phyloP scores from a whole-genome alignment of 64 coral and sea anemone species.

The Pocillopora verrucosa region DNA sequence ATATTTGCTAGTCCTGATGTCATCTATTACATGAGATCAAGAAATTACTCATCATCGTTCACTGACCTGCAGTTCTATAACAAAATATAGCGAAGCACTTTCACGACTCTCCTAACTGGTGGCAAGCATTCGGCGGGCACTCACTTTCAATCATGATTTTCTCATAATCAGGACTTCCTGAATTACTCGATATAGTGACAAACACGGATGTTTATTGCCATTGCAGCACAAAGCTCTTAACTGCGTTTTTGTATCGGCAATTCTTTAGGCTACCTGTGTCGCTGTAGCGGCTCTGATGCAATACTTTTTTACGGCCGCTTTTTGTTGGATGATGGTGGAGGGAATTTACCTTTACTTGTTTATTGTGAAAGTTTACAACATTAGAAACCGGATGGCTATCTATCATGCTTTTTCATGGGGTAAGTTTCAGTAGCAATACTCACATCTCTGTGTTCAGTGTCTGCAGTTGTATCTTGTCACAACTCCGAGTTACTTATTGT shows the following conservation, averaged over 20 bases:
- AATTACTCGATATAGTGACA: no score
- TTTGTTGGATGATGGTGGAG: slow-evolving; percentile 66
- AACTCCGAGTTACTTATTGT: no score
- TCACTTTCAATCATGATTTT: no score
- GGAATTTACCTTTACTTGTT: slow-evolving; percentile 63
- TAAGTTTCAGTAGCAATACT: background rate
- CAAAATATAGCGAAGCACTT: no score
- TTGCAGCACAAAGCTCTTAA: background rate
- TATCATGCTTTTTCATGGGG: slow-evolving; percentile 51
- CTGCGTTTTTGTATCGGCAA: background rate
- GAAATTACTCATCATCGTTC: no score
- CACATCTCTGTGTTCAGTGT: background rate
- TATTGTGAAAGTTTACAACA: slow-evolving; percentile 63
- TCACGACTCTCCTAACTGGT: no score
- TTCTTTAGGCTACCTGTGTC: slow-evolving; percentile 29
- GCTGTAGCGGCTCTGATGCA: slow-evolving; percentile 49
- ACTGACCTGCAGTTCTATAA: no score
- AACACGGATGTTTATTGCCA: no score
- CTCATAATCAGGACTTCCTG: no score
- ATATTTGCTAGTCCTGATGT: no score
- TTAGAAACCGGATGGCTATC: slow-evolving; percentile 9
- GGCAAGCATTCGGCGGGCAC: no score
- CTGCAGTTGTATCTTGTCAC: background rate
- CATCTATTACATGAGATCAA: no score
- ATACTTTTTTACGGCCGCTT: slow-evolving; percentile 54